A percentile compares a stretch with the other conserved stretches of the same genome.
Evolutionary conservation across 2,113 vertebrate species (phyloP).

Genomic region (Marcusenius ussheri): DNA sequence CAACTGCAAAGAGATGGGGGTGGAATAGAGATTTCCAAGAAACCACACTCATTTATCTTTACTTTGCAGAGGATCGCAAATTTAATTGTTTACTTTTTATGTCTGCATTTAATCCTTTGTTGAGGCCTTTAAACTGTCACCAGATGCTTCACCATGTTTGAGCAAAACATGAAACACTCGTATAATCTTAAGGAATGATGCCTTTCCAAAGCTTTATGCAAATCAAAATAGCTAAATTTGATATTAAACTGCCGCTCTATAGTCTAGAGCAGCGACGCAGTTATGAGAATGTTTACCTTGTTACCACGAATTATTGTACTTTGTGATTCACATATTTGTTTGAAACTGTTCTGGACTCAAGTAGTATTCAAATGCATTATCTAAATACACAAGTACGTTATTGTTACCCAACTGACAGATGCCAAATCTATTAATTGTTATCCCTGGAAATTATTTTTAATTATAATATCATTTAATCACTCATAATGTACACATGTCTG

Average conservation of each 20-base stretch:
- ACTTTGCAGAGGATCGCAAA: not conserved
- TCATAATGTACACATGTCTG: not conserved
- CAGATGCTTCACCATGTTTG: constrained; percentile 4
- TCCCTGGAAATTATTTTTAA: not conserved
- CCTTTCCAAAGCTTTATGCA: not conserved
- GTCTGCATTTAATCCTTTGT: constrained; percentile 11
- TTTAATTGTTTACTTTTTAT: constrained; percentile 15
- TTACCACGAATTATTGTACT: not conserved
- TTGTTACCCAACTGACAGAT: not conserved
- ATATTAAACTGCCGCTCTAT: not conserved
- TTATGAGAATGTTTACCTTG: not conserved
- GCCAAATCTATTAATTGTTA: not conserved
- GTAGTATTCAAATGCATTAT: not conserved
- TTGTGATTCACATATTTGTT: not conserved
- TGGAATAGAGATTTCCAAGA: constrained; percentile 10
- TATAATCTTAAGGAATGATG: not conserved
- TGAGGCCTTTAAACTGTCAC: constrained; percentile 11
- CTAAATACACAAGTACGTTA: constrained; percentile 1
- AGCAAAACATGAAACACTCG: not conserved
- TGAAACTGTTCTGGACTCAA: not conserved
- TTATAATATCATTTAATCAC: constrained; percentile 4
- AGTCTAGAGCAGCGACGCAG: not conserved
- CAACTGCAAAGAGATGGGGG: constrained; percentile 4
- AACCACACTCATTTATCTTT: constrained; percentile 9
- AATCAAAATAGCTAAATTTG: not conserved